Base-by-base conservation (phyloP, 2,888 invertebrate species). In the Drosophila nigricruria region DNA sequence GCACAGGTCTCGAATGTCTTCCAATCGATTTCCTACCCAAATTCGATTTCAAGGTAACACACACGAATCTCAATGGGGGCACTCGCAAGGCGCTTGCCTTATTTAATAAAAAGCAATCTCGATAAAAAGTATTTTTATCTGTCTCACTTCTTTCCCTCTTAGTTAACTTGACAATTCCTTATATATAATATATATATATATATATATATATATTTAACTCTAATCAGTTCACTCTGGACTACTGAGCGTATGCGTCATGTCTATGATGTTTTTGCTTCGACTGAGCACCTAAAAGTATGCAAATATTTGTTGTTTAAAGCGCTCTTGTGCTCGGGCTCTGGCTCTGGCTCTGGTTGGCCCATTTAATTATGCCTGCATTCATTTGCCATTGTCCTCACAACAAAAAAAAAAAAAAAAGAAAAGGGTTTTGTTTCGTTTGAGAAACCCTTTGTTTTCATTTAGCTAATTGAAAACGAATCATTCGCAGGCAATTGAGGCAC, bases 321-420 rank as follows among this genome's bases (percentile, higher is more conserved):
- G 25, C 45, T 25, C 1, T 25, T 16, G 9, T 1, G n/a, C 25
- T 9, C n/a, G 2, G n/a, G 38, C n/a, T 30, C 30, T 9, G 30
- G 38, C 38, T n/a, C 9, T 45, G n/a, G 12, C 43, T 23, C 23
- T 10, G 16, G n/a, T n/a, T n/a, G n/a, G 27, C 47, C 47, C 27
- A n/a, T 47, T 47, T 47, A 47, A 47, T 47, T 47, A 47, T 47
- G 47, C 47, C 18, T 30, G 20, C 32, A 32, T 47, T 32, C 49
- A 32, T 30, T 50, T 32, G 38, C 50, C 40, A 65, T 73, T 74
- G 78, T 78, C 34, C 47, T 36, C 53, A 68, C 62, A 59, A 56
- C 20, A 3, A 12, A 10, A 10, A 18, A 30, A 34, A 34, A 14
- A 12, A 34, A 38, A 38, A 3, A n/a, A n/a, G n/a, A n/a, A n/a